Base-by-base conservation (phyloP, 2,113 vertebrate species). In the Oryzias woworae region DNA sequence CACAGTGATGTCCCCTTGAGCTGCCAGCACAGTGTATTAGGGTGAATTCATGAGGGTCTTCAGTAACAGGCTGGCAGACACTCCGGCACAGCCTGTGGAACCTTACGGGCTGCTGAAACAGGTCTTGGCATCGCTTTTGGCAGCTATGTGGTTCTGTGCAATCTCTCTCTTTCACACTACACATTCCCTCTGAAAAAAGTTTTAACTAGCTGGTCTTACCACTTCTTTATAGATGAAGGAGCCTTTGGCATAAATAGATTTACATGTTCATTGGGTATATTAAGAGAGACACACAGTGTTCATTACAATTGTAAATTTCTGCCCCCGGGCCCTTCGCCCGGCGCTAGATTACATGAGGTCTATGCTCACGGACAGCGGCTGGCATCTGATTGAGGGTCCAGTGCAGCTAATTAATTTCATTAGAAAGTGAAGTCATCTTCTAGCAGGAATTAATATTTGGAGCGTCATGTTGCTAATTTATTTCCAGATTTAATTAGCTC, bases 401-500 rank as follows among this genome's bases (percentile, higher is more conserved):
- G 95, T 89, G 94, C 95, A 96, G 96, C 96, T 99, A 98, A 98
- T 99, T 99, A 98, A 99, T 98, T 98, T 98, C 97, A 98, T 99
- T 98, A 99, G 96, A 96, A 98, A 98, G 97, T 98, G 96, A 98
- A 98, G 96, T 98, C 97, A 98, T 99, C 96, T 98, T 96, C 95
- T 94, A 98, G 97, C 95, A 96, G 96, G 96, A 98, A 98, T 98
- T 98, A 98, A 98, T 98, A 98, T 98, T 98, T 98, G 95, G 96
- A 98, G 96, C 95, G 95, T 96, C 95, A 95, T 97, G 96, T 97
- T 97, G 95, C 97, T 98, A 98, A 99, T 98, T 98, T 96, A 98
- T 99, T 99, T 98, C 96, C 95, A 98, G 95, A 98, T 98, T 98
- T 99, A 99, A 99, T 98, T 98, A 98, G 97, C 96, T 99, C 94